Evolutionary conservation across 92 coral and sea anemone species (phyloP).

Genomic region (Porites evermanni): DNA sequence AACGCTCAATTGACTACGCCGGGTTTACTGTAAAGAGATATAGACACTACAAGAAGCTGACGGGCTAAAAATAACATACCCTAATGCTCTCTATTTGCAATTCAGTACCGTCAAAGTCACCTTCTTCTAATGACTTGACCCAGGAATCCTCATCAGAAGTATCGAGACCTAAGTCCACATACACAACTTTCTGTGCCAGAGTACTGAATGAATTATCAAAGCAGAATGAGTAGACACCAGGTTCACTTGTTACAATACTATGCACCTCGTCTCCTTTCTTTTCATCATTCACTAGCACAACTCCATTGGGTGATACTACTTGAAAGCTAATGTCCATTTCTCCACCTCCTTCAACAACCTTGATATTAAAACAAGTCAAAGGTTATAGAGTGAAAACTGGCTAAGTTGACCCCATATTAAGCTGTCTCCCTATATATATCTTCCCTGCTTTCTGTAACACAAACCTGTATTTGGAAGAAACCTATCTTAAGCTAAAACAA

Average conservation of each 20-base stretch:
- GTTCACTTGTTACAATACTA: slow-evolving; percentile 53
- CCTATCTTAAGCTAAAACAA: no score
- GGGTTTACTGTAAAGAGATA: no score
- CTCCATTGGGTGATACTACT: slow-evolving; percentile 65
- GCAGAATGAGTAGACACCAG: slow-evolving; percentile 79
- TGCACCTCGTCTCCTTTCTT: slow-evolving; percentile 80
- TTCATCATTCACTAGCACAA: slow-evolving; percentile 55
- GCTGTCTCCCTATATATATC: no score
- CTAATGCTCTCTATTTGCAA: slow-evolving; percentile 48
- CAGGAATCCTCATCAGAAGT: slow-evolving; percentile 48
- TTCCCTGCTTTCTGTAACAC: no score
- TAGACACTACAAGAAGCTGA: no score
- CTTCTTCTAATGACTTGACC: slow-evolving; percentile 36
- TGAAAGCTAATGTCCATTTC: slow-evolving; percentile 75
- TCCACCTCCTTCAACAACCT: slow-evolving; percentile 91
- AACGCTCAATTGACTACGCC: no score
- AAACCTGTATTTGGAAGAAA: no score
- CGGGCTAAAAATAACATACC: slow-evolving; percentile 45
- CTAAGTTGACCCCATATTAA: no score
- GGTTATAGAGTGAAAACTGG: not conserved
- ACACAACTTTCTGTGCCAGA: slow-evolving; percentile 73
- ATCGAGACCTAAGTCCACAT: slow-evolving; percentile 80
- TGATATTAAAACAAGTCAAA: not conserved
- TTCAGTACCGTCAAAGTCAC: slow-evolving; percentile 59
- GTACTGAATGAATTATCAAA: slow-evolving; percentile 87